Evolutionary conservation across 2,797 vertebrate genomes (phyloP), one percentile per base, ranked within the genome.

Genomic region (Numenius phaeopus): DNA sequence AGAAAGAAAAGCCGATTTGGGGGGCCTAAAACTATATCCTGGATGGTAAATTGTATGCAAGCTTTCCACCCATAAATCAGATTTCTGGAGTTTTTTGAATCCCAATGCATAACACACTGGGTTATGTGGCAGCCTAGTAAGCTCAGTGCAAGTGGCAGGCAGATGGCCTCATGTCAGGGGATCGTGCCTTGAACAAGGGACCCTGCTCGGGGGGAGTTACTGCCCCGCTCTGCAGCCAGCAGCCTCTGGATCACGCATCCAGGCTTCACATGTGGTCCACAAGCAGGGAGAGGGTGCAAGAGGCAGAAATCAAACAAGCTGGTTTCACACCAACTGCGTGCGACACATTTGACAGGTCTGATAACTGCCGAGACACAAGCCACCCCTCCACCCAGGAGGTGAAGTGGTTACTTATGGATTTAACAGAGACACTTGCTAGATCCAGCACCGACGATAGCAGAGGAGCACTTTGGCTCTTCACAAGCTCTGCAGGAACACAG

Each of bases 1-100:
- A 96, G 90, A 96, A 95, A 96, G 67, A 92, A 80, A 96, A 90
- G 71, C 40, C 8, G 0, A 47, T 87, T 77, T 87, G 88, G 83
- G 91, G 75, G 83, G 83, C 57, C 88, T 89, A 89, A 61, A 89
- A 80, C 69, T 77, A 5, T 32, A 87, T 21, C 57, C 78, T 87
- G 75, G 24, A 84, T 55, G 42, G 82, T n/a, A 94, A 96, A 62
- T 26, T 49, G 76, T 64, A 11, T 9, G 50, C 44, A 82, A 86
- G 80, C 76, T 94, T 94, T 95, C 76, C 52, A 88, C 15, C 24
- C 82, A 70, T 83, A 62, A 91, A 55, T 88, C 49, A 89, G 52
- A 70, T 73, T 67, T 90, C 89, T 96, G 67, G 61, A 85, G 88
- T 13, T 80, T 71, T 89, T 62, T 4, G 2, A 87, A 47, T 34